Evolutionary conservation across 1,140 invertebrate genomes (phyloP).

Genomic region (Pseudomyrmex concolor): DNA sequence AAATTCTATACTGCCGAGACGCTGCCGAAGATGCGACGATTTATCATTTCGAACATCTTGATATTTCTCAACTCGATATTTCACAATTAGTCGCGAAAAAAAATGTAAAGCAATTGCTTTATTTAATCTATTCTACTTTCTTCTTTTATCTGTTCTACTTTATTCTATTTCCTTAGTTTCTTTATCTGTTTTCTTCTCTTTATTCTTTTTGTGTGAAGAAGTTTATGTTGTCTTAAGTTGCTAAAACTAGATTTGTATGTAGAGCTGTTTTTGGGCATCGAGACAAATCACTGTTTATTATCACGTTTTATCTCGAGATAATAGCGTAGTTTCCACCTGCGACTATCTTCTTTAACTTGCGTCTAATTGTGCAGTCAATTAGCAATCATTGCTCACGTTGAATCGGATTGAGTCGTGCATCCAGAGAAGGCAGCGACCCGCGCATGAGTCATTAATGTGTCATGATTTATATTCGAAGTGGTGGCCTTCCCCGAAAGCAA

Average conservation of each 20-base stretch:
- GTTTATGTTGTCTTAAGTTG: too few relatives aligned
- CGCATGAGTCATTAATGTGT: conserved; percentile 25
- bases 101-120: conserved; percentile 14
- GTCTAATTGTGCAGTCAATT: conserved; percentile 5
- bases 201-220: too few relatives aligned
- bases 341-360: neutral
- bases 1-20: conserved; percentile 28
- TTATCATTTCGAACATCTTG: conserved; percentile 53
- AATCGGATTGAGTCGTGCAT: conserved; percentile 9
- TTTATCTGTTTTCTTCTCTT: too few relatives aligned
- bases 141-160: too few relatives aligned
- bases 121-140: neutral
- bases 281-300: neutral
- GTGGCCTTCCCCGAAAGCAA: neutral
- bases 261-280: neutral
- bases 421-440: conserved; percentile 8
- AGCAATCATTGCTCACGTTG: neutral
- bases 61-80: conserved; percentile 42
- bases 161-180: too few relatives aligned
- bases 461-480: conserved; percentile 33
- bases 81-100: neutral
- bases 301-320: neutral
- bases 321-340: neutral
- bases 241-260: too few relatives aligned
- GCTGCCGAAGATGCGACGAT: conserved; percentile 70